Percentiles rank a stretch among this genome's conserved stretches.
These are phyloP conservation scores for Melanerpes formicivorus DNA, from an alignment of 2,113 vertebrate species.

Conservation along the genomic window DNA sequence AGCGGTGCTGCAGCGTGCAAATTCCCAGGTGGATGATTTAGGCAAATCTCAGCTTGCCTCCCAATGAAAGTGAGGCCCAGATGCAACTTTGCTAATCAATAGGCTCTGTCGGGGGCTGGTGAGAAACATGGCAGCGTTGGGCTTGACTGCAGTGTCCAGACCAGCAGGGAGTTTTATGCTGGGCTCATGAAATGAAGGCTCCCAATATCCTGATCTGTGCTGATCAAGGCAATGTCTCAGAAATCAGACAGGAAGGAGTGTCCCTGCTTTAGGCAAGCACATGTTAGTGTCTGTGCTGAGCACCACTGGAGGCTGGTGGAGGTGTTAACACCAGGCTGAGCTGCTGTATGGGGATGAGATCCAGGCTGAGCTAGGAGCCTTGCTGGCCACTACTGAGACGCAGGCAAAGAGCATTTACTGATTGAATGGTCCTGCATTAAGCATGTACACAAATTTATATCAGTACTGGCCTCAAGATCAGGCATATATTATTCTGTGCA, in stretches of 20 bases:
- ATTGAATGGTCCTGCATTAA: neutral
- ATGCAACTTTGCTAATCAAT: neutral
- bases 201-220: neutral
- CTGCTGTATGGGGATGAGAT: neutral
- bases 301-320: fast-evolving
- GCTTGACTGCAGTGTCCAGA: neutral
- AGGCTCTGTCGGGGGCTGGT: neutral
- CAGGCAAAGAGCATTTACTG: neutral
- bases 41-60: neutral
- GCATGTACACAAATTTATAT: neutral
- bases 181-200: neutral
- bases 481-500: neutral
- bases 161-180: neutral
- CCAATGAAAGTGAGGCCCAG: neutral
- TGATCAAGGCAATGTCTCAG: fast-evolving
- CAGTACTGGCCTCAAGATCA: neutral
- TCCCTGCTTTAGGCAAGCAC: neutral
- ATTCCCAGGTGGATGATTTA: neutral
- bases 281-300: neutral
- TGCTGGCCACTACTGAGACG: neutral
- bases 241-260: neutral
- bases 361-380: neutral
- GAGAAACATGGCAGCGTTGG: fast-evolving
- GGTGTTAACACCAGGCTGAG: neutral
- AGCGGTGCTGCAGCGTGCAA: neutral